These are phyloP conservation scores for Exephanes ischioxanthus DNA, from an alignment of 2,888 invertebrate species.

Conservation along the genomic window DNA sequence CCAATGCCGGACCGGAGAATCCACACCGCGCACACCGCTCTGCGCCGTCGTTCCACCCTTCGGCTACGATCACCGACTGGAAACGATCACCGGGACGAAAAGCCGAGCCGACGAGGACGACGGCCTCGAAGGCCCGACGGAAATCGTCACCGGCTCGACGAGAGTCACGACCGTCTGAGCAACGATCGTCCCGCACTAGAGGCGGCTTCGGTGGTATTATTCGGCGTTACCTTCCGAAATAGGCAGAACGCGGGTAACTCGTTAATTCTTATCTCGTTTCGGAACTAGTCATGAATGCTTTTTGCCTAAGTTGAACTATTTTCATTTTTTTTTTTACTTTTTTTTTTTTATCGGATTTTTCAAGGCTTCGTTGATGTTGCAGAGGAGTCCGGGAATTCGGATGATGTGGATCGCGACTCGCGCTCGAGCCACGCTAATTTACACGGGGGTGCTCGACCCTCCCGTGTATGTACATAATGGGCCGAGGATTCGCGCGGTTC, in stretches of 20 bases:
- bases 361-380: slow-evolving; percentile 12
- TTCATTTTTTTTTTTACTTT: not conserved
- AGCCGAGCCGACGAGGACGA: slow-evolving; percentile 70
- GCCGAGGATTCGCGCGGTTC: slow-evolving; percentile 11
- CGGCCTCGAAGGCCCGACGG: slow-evolving; percentile 76
- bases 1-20: slow-evolving; percentile 59
- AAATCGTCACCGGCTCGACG: slow-evolving; percentile 79
- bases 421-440: slow-evolving; percentile 37
- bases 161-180: slow-evolving; percentile 82
- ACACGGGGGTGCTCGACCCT: not conserved
- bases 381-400: not conserved
- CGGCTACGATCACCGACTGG: slow-evolving; percentile 84
- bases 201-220: slow-evolving; percentile 18
- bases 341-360: slow-evolving; percentile 25
- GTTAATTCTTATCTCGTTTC: slow-evolving; percentile 70
- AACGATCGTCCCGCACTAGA: not conserved
- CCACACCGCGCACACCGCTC: slow-evolving; percentile 72
- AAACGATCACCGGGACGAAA: slow-evolving; percentile 71
- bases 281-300: slow-evolving; percentile 75
- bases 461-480: slow-evolving; percentile 49
- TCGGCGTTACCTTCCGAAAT: slow-evolving; percentile 62
- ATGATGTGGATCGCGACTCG: slow-evolving; percentile 14
- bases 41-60: slow-evolving; percentile 86
- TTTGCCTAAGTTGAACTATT: slow-evolving; percentile 38
- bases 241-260: slow-evolving; percentile 51